Base-by-base conservation (phyloP, 1,140 invertebrate species). In the Drosophila virilis region DNA sequence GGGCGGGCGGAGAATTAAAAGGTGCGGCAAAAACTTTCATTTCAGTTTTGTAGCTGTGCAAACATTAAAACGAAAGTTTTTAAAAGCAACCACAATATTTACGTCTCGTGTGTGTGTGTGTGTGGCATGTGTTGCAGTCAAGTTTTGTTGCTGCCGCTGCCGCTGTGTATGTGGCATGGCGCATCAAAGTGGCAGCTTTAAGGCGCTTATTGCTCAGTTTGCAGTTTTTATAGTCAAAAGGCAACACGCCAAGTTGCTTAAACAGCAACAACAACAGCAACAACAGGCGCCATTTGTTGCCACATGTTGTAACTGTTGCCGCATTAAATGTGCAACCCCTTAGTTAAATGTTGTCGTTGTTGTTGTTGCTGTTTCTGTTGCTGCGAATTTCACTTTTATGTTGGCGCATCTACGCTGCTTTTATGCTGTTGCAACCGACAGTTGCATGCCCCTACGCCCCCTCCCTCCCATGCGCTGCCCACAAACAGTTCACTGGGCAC, bases 291-390 rank as follows among this genome's bases (percentile, higher is more conserved):
- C 83, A 83, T 82, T 86, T 86, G 83, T 80, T 86, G 83, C 83
- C 83, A 83, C 83, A 88, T 88, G 83, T 79, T 86, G 83, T 88
- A 83, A 86, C 84, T 86, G 83, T 77, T 86, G 83, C 79, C 83
- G 79, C 84, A 86, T 86, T 86, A 83, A 86, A 88, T 88, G 83
- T 74, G 76, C 72, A 80, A 61, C 72, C 60, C 60, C 73, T 68
- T 66, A 46, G 38, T 71, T 54, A 51, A 45, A 33, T 51, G 67
- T 33, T 59, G 54, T 8, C 64, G 61, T 13, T 15, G 32, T 35
- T 71, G 42, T 62, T 64, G 79, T 5, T 42, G 43, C 33, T 66
- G 60, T 43, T 13, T 50, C 28, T 66, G 54, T 12, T 37, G 35
- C 7, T 32, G 75, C 60, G 82, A 85, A 88, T 86, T 86, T 88